A percentile compares a stretch with the other conserved stretches of the same genome.
Evolutionary conservation across 2,888 invertebrate genomes (phyloP).

Genomic region (Lampropteryx suffumata): DNA sequence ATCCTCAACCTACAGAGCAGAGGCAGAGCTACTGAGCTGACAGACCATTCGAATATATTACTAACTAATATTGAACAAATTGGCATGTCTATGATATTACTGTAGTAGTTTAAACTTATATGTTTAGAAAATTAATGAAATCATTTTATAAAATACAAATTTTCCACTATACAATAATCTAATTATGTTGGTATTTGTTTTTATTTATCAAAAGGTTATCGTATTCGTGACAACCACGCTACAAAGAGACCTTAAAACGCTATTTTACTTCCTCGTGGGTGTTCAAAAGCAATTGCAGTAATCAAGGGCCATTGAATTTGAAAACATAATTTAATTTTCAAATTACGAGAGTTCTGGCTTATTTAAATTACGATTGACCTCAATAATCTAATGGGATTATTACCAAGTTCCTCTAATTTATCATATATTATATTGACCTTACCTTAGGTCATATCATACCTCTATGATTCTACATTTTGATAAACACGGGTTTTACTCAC

Average conservation of each 20-base stretch:
- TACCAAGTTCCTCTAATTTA: not conserved
- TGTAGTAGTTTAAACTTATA: no score
- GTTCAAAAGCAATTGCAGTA: conserved; percentile 3
- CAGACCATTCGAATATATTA: no score
- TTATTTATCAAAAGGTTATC: conserved; percentile 9
- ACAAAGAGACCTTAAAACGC: not conserved
- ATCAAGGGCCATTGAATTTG: conserved; percentile 4
- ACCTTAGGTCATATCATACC: not conserved
- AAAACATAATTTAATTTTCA: conserved; percentile 3
- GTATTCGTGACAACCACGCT: conserved; percentile 3
- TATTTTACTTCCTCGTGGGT: conserved; percentile 7
- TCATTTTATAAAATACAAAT: no score
- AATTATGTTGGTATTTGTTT: not conserved
- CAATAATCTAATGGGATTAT: conserved; percentile 4
- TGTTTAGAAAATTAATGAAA: no score
- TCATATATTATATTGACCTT: conserved; percentile 2
- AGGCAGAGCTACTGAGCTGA: no score
- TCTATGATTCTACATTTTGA: no score
- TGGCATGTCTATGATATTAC: no score
- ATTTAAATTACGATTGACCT: conserved; percentile 6
- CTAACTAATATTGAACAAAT: no score
- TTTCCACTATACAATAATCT: no score
- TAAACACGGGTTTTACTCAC: no score
- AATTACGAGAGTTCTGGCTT: not conserved
- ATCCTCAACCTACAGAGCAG: no score